A percentile compares a stretch with the other conserved stretches of the same genome.
Evolutionary conservation across 1,140 invertebrate species (phyloP).

Genomic region (Tyrophagus putrescentiae): DNA sequence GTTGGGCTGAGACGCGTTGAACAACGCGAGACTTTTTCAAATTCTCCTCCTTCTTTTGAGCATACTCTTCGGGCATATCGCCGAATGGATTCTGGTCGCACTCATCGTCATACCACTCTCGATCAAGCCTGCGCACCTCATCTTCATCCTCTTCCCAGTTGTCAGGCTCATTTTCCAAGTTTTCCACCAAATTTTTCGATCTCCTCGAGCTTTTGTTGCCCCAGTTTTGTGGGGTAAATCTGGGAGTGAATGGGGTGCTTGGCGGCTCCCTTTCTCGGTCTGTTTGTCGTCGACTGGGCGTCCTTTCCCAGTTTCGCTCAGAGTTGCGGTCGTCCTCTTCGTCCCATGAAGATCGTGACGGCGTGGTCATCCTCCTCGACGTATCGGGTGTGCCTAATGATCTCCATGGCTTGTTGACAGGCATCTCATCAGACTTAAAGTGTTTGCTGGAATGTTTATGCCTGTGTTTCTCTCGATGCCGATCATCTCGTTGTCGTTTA

Average conservation of each 20-base stretch:
- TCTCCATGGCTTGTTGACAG: constrained; percentile 19
- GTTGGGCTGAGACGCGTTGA: constrained; percentile 79
- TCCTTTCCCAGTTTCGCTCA: constrained; percentile 12
- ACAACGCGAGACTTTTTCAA: constrained; percentile 45
- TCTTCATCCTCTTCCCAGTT: constrained; percentile 52
- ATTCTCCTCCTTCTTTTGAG: constrained; percentile 75
- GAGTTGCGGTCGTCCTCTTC: constrained; percentile 42
- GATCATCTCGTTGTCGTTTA: constrained; percentile 41
- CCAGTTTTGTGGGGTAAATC: constrained; percentile 14
- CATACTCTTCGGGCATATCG: constrained; percentile 74
- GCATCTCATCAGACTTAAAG: constrained; percentile 26
- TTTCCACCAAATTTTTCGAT: constrained; percentile 11
- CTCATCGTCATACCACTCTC: constrained; percentile 95
- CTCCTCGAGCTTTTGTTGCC: constrained; percentile 7
- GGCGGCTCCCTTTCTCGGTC: neutral
- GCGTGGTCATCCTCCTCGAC: constrained; percentile 29
- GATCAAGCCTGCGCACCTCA: constrained; percentile 76
- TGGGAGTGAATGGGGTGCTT: neutral
- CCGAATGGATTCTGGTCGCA: constrained; percentile 84
- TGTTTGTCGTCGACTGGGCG: constrained; percentile 17
- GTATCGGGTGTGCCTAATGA: neutral
- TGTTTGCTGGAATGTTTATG: constrained; percentile 27
- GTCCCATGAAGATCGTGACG: constrained; percentile 64
- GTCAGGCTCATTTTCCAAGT: constrained; percentile 27
- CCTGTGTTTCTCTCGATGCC: constrained; percentile 29